phyloP scores from a whole-genome alignment of 2,888 invertebrate species.

The Eupelmus urozonus region DNA sequence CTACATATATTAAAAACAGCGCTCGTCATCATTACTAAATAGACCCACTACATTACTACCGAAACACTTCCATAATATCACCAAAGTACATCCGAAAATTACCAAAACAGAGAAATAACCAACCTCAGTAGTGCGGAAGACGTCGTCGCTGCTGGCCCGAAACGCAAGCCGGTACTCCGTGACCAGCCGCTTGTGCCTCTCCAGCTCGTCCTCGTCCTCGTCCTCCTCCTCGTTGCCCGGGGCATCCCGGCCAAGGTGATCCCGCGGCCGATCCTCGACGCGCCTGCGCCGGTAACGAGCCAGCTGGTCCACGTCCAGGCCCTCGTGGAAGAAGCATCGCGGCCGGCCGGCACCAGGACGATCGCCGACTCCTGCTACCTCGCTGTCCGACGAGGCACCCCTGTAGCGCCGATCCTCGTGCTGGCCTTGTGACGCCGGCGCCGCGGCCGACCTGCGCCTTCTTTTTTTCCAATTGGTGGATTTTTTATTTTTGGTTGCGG shows the following conservation, averaged over 20 bases:
- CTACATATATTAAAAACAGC: too few species aligned
- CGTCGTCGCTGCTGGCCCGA: constrained; percentile 69
- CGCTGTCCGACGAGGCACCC: constrained; percentile 75
- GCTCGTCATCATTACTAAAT: too few species aligned
- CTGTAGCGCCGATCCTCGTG: constrained; percentile 63
- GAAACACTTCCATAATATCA: too few species aligned
- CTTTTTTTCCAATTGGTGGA: constrained; percentile 30
- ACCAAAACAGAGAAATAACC: background rate
- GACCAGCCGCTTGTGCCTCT: constrained; percentile 55
- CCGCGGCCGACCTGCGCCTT: constrained; percentile 46
- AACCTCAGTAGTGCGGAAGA: constrained; percentile 57
- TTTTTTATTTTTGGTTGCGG: background rate
- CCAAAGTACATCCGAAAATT: too few species aligned
- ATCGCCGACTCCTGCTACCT: constrained; percentile 67
- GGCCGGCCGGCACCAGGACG: background rate
- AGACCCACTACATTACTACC: too few species aligned
- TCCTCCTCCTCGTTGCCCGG: constrained; percentile 38
- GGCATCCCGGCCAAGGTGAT: constrained; percentile 59
- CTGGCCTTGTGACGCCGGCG: too few species aligned
- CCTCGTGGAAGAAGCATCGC: constrained; percentile 76
- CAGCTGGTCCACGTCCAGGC: constrained; percentile 79
- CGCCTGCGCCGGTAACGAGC: constrained; percentile 78
- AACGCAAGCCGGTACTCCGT: constrained; percentile 73
- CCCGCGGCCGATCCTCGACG: constrained; percentile 74
- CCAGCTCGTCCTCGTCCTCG: constrained; percentile 26